Percentiles rank a stretch among this genome's conserved stretches.
phyloP scores from a whole-genome alignment of 1,140 invertebrate genomes.

The Stegodyphus dumicola region DNA sequence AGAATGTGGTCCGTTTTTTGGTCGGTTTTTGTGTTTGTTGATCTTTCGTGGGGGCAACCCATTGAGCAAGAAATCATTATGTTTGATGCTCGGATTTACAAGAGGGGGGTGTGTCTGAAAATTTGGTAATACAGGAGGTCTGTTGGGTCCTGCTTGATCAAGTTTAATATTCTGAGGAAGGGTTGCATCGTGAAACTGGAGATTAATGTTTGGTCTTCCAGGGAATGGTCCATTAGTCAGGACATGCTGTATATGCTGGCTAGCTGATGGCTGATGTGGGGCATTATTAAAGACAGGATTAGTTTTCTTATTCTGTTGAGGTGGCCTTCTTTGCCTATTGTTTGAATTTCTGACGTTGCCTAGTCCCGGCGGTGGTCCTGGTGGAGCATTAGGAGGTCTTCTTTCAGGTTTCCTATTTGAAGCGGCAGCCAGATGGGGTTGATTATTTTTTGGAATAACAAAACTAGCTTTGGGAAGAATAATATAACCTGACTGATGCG shows the following conservation, averaged over 20 bases:
- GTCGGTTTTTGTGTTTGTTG: conserved; percentile 23
- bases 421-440: not conserved
- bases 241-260: conserved; percentile 8
- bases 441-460: conserved; percentile 31
- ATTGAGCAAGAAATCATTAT: conserved; percentile 34
- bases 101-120: conserved; percentile 41
- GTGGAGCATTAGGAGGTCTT: conserved; percentile 21
- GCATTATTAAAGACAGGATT: conserved; percentile 13
- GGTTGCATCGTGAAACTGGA: conserved; percentile 18
- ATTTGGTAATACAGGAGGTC: conserved; percentile 39
- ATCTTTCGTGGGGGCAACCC: conserved; percentile 25
- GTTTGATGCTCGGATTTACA: not conserved
- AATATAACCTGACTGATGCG: conserved; percentile 40
- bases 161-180: conserved; percentile 38
- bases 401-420: conserved; percentile 34
- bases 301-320: conserved; percentile 15
- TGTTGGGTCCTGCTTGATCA: conserved; percentile 35
- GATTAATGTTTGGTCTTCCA: conserved; percentile 21
- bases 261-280: conserved; percentile 11
- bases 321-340: conserved; percentile 24
- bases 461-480: conserved; percentile 48
- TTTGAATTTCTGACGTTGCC: not conserved
- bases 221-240: conserved; percentile 25
- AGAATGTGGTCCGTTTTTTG: conserved; percentile 19
- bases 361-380: not conserved